Conservation (phyloP, 2,888 invertebrate species). For the Folsomia candida region DNA sequence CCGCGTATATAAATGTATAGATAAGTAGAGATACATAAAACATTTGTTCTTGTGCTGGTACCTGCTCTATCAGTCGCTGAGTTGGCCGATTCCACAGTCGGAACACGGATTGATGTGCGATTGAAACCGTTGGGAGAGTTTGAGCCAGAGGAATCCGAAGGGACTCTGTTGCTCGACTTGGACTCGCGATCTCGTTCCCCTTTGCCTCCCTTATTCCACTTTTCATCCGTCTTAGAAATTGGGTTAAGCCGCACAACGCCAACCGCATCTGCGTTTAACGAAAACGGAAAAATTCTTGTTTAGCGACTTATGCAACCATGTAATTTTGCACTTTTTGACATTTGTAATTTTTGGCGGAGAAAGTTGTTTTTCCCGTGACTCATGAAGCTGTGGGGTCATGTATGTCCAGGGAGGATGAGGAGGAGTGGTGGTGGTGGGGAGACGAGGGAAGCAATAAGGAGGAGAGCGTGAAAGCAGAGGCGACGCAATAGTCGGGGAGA, state of each 20-base stretch:
- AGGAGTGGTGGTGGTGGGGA: no score
- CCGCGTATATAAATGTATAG: neutral
- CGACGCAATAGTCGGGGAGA: neutral
- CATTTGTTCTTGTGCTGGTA: no score
- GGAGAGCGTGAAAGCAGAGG: neutral
- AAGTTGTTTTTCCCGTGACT: no score
- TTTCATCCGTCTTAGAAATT: slow-evolving; percentile 43
- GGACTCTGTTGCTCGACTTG: slow-evolving; percentile 25
- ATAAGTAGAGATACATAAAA: neutral
- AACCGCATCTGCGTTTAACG: slow-evolving; percentile 42
- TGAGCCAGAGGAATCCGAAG: slow-evolving; percentile 18
- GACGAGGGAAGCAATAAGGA: neutral
- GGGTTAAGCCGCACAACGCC: slow-evolving; percentile 47
- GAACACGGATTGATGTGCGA: slow-evolving; percentile 40
- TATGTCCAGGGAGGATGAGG: no score
- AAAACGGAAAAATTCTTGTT: no score
- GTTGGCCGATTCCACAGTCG: slow-evolving; percentile 40
- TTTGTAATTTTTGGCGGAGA: no score
- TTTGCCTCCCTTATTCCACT: slow-evolving; percentile 35
- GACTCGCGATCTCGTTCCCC: slow-evolving; percentile 7
- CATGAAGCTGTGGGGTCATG: no score
- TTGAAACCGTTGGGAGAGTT: slow-evolving; percentile 26
- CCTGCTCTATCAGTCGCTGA: slow-evolving; percentile 47
- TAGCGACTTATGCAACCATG: no score
- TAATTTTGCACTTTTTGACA: no score